Base-by-base conservation (phyloP, 1,140 invertebrate species). In the Dreissena polymorpha region DNA sequence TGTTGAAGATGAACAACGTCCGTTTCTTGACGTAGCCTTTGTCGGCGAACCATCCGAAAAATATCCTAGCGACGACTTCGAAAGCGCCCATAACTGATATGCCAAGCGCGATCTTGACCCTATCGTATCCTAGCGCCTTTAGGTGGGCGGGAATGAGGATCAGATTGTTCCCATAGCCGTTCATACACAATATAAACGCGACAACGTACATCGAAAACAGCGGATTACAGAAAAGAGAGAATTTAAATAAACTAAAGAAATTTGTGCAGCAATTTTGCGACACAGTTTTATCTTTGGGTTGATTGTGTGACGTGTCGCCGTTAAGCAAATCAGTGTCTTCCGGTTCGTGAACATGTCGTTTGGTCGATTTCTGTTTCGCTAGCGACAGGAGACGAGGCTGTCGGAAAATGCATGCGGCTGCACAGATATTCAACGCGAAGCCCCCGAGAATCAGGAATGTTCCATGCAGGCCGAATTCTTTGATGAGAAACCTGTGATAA, bases 161-260 rank as follows among this genome's bases (percentile, higher is more conserved):
- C 7, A 81, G 51, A 49, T 81, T 81, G 72, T 72, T 72, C n/a
- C 78, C 78, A 64, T 63, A 73, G 13, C 78, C 78, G 50, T 73
- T 72, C 78, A 81, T 81, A 18, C 78, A 71, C 10, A 81, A 21
- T 12, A 73, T 16, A 27, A 81, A 81, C 10, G n/a, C 78, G 13
- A 81, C 10, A 21, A 71, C 70, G 53, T 81, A 72, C 39, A 81
- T 71, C 7, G 70, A 53, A 55, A 81, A 81, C 13, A 55, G 16
- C 18, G 78, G 69, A 73, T 81, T 81, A 23, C 50, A 60, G 29
- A 81, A 81, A 0, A 81, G 21, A 10, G 55, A 64, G 25, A 81
- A 73, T 60, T 60, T 60, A 60, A 60, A 60, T 23, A 60, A n/a
- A 10, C 21, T 60, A 60, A n/a, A 18, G 2, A 60, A 60, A 60